Evolutionary conservation across 2,797 vertebrate genomes (phyloP), one percentile per base, ranked within the genome.

Genomic region (Brachymystax lenok): DNA sequence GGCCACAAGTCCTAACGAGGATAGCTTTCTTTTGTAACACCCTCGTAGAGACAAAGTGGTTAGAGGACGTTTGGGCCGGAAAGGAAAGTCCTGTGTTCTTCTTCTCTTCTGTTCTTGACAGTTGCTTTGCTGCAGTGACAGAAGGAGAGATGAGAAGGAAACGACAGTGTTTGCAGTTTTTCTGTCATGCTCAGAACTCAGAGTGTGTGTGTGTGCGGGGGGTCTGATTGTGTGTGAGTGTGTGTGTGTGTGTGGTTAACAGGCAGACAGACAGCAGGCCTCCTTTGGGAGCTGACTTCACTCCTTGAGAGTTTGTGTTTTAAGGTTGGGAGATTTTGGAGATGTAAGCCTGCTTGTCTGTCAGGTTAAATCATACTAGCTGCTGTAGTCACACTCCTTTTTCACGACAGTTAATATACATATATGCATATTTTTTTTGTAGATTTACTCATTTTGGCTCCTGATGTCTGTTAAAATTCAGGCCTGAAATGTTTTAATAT

Each of bases 41-140:
- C 69, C 68, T 46, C 4, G 0, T 35, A 19, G 40, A 7, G 68
- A 40, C 17, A 1, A 4, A 21, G 67, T n/a, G 27, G 71, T 17
- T 56, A 10, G 7, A 8, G 40, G 52, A 30, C 12, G 21, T 16
- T 27, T 51, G 51, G 50, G 17, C 16, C n/a, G 71, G 71, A 54
- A 17, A n/a, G 71, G 24, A 17, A 27, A 69, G 52, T 35, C 56
- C n/a, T 76, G 27, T 54, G 40, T 16, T 66, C 50, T 76, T 17
- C 71, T 76, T 75, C 79, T 66, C 77, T 56, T 76, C 54, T 66
- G 72, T 72, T 79, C 73, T 64, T 79, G 71, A 77, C 67, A 80
- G 76, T 83, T 74, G 77, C 75, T 79, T 77, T 76, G 74, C 50
- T 7, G 27, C 71, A 54, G 77, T 64, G 73, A 50, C 64, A 71